Base-by-base conservation (phyloP, 2,797 vertebrate genomes). In the Macrochelys suwanniensis region DNA sequence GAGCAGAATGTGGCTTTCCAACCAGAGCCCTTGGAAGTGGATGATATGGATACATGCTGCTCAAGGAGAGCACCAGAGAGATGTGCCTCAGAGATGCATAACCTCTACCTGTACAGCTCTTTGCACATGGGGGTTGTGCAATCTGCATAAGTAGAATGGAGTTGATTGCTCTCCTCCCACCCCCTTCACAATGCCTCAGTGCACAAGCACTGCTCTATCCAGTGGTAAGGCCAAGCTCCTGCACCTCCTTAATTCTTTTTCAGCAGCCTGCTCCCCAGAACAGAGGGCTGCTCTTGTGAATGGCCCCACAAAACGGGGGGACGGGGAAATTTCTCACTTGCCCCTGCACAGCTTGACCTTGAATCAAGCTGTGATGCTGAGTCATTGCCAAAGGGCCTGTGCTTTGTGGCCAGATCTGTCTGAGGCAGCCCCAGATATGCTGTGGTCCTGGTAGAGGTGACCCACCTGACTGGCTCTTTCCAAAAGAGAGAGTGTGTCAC, bases 351-450 rank as follows among this genome's bases (percentile, higher is more conserved):
- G 4, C 45, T 76, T 54, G 9, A 61, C 31, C 7, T 84, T 74
- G 50, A 74, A 42, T 86, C 57, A 45, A 0, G 12, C 19, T 42
- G 42, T 25, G 23, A 15, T 42, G 23, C 42, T 76, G 71, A 76
- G 45, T 76, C 42, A 76, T 11, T 76, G 23, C 45, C 17, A 37
- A 28, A 76, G 71, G 23, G 42, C 11, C 0, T 17, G 3, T 51
- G 4, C 1, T 0, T 25, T 59, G 6, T 50, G 61, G 12, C 7
- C n/a, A 2, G 26, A 88, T 33, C 61, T 10, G 2, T 37, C 26
- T 68, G 42, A 25, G 61, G 25, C 3, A 74, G 11, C 13, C 80
- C 33, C 6, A 79, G 15, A 80, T 28, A 47, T 28, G 23, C 25
- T 76, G 42, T 76, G 45, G 71, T 17, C 19, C n/a, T 19, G 33